phyloP scores from a whole-genome alignment of 1,140 invertebrate genomes.

The Drosophila mojavensis region DNA sequence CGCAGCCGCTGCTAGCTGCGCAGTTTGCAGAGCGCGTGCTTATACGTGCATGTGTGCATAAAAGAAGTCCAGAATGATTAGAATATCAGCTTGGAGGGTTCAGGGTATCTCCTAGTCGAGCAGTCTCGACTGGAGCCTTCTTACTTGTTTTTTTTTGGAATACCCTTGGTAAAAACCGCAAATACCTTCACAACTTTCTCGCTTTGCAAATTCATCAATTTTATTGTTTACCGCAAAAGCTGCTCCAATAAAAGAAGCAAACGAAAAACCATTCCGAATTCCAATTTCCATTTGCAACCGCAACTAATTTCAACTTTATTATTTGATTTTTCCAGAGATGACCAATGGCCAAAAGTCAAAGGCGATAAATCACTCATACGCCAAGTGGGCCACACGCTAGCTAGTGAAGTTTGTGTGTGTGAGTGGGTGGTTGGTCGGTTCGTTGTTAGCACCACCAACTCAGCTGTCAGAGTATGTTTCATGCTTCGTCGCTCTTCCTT shows the following conservation, averaged over 20 bases:
- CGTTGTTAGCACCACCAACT: slow-evolving; percentile 24
- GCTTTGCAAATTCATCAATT: slow-evolving; percentile 62
- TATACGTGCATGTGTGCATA: too few species aligned
- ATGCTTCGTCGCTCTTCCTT: slow-evolving; percentile 48
- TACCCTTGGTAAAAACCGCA: slow-evolving; percentile 1
- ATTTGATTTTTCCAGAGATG: slow-evolving; percentile 59
- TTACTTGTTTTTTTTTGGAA: neutral
- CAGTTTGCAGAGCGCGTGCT: too few species aligned
- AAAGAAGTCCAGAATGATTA: too few species aligned
- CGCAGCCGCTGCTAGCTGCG: too few species aligned
- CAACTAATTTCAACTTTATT: slow-evolving; percentile 82
- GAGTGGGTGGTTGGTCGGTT: slow-evolving; percentile 1
- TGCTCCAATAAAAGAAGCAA: slow-evolving; percentile 4
- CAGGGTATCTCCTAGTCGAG: too few species aligned
- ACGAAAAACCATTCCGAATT: slow-evolving; percentile 58
- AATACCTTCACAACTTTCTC: slow-evolving; percentile 27
- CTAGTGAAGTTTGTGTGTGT: slow-evolving; percentile 9
- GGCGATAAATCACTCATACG: slow-evolving; percentile 78
- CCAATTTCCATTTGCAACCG: slow-evolving; percentile 70
- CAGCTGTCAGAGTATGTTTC: slow-evolving; percentile 52
- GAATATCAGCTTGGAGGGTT: too few species aligned
- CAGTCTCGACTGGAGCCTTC: too few species aligned
- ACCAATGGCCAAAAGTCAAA: slow-evolving; percentile 45
- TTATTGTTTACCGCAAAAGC: slow-evolving; percentile 53
- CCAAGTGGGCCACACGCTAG: slow-evolving; percentile 47